These are phyloP conservation scores for Hippocampus kuda DNA, from an alignment of 2,797 vertebrate species.

Conservation along the genomic window DNA sequence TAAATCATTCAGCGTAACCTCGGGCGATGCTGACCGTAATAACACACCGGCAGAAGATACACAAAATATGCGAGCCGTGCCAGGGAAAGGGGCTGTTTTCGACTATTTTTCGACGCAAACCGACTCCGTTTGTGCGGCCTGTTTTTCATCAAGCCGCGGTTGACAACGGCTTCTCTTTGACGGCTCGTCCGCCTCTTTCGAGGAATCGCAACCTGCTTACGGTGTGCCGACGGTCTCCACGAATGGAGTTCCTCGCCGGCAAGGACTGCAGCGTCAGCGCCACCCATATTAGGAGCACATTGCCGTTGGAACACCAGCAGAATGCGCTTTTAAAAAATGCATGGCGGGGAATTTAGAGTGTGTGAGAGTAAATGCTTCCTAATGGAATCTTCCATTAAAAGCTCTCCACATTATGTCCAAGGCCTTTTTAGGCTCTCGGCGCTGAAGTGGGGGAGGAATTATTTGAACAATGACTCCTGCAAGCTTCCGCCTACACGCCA, in stretches of 20 bases:
- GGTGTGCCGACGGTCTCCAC: not conserved
- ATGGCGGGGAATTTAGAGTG: not conserved
- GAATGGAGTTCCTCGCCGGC: not conserved
- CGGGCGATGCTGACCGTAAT: conserved; percentile 31
- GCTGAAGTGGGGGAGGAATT: not conserved
- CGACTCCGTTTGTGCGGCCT: not conserved
- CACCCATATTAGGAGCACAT: not conserved
- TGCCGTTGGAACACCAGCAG: not conserved
- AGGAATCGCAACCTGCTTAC: not conserved
- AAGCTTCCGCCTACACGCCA: not conserved
- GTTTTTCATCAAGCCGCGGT: not conserved
- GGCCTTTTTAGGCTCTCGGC: not conserved
- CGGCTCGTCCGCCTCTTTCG: not conserved
- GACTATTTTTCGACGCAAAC: not conserved
- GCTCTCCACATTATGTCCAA: conserved; percentile 1
- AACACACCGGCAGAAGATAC: conserved; percentile 9
- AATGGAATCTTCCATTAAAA: conserved; percentile 1
- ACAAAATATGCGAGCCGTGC: conserved; percentile 11
- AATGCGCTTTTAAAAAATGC: conserved; percentile 1
- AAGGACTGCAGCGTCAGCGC: not conserved
- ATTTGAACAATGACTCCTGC: not conserved
- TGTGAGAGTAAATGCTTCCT: not conserved
- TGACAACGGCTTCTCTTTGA: not conserved
- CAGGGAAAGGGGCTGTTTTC: not conserved
- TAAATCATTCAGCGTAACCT: conserved; percentile 51